phyloP scores from a whole-genome alignment of 2,113 vertebrate species.

The Mungos mungo region DNA sequence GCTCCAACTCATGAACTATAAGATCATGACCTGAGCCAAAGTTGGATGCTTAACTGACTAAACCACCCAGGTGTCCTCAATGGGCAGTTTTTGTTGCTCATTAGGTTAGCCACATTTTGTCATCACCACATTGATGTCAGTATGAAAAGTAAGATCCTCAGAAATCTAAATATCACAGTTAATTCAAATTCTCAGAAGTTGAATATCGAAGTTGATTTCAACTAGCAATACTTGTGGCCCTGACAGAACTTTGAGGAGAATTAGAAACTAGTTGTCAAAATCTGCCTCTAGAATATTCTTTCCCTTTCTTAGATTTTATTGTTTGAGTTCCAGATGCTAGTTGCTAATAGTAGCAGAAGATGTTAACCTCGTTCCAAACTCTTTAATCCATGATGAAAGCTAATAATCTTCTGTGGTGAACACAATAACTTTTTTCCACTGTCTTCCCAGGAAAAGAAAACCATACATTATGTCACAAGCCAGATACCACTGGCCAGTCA shows the following conservation, averaged over 20 bases:
- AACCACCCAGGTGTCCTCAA: not conserved
- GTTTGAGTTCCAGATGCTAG: not conserved
- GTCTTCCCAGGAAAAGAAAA: slow-evolving; percentile 9
- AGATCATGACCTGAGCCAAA: too few relatives aligned
- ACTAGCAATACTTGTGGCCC: not conserved
- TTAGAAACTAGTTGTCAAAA: slow-evolving; percentile 54
- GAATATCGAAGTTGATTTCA: not conserved
- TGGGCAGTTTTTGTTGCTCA: not conserved
- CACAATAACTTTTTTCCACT: not conserved
- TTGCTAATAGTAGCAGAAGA: slow-evolving; percentile 6
- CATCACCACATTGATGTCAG: not conserved
- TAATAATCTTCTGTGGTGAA: not conserved
- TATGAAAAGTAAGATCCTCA: slow-evolving; percentile 22
- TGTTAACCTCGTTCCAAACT: not conserved
- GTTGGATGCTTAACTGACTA: too few relatives aligned
- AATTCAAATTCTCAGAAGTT: not conserved
- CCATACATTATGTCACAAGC: not conserved
- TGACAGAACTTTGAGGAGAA: not conserved
- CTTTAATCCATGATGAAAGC: not conserved
- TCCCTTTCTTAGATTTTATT: slow-evolving; percentile 36
- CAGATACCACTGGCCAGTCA: not conserved
- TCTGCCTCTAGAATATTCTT: not conserved
- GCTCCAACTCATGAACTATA: too few relatives aligned
- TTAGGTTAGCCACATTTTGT: not conserved
- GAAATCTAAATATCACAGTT: slow-evolving; percentile 26